Evolutionary conservation across 1,140 invertebrate genomes (phyloP), one percentile per base, ranked within the genome.

Genomic region (Drosophila biarmipes): DNA sequence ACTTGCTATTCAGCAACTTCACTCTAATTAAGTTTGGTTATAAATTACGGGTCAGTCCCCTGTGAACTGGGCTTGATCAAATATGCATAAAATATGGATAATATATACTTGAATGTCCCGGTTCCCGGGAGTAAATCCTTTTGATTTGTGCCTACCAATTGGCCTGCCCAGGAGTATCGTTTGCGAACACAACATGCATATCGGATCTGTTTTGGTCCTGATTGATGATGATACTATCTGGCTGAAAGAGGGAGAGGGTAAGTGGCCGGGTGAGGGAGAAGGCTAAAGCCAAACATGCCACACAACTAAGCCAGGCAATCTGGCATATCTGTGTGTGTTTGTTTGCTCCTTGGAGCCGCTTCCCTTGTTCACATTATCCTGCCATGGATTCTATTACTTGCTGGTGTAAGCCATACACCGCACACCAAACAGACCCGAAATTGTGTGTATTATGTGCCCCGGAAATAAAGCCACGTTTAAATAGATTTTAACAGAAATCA

Each of bases 141-240:
- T 31, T 67, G 43, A 51, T 80, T 75, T 77, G 48, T 53, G 73
- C 71, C 55, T 55, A 75, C 80, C 73, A 73, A 82, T 84, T 82
- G 29, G 49, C 15, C n/a, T 29, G 46, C 74, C 58, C 80, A 19
- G 21, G 58, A 57, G 80, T 69, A 73, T 73, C 80, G 66, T 80
- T 85, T 61, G 62, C 57, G 40, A 56, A 67, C 67, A 75, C 64
- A 35, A 27, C 75, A 87, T 85, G 82, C 78, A 86, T 85, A 87
- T 85, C 80, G 55, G 80, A 86, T 87, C 76, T 58, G 74, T 72
- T 78, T 66, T 29, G 80, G 27, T 49, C 38, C 31, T 86, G 82
- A 86, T 87, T 86, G 82, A 86, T 86, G 81, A 75, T 78, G 78
- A 87, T 86, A 87, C 73, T 63, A 68, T 56, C 27, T 21, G 40